Conservation (phyloP, 2,797 vertebrate genomes). For the Kryptopterus vitreolus region DNA sequence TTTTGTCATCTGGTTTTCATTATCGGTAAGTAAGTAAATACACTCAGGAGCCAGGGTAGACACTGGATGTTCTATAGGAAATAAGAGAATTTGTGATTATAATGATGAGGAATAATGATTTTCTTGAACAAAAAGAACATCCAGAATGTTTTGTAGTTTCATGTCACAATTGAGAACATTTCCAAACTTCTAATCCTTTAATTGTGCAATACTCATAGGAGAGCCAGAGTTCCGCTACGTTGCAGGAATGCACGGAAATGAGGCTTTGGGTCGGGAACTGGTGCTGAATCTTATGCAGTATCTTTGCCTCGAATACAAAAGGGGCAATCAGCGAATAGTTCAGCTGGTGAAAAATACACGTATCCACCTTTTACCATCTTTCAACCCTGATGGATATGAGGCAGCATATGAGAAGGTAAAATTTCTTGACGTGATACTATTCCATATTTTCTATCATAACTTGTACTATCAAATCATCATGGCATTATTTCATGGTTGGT, state of each 20-base stretch:
- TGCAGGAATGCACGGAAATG: constrained; percentile 96
- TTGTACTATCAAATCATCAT: background rate
- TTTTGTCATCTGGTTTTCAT: constrained; percentile 48
- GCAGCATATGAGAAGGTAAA: constrained; percentile 77
- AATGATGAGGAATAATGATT: too few species aligned
- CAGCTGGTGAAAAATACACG: constrained; percentile 84
- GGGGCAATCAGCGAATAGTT: constrained; percentile 78
- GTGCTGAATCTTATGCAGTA: constrained; percentile 94
- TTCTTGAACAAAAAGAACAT: constrained; percentile 11
- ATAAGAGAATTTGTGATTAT: too few species aligned
- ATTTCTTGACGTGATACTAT: background rate
- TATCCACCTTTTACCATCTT: constrained; percentile 94
- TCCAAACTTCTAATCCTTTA: background rate
- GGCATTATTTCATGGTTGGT: background rate
- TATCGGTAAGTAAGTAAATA: constrained; percentile 27
- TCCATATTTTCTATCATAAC: background rate
- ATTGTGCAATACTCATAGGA: constrained; percentile 75
- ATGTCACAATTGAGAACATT: background rate
- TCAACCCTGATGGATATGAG: constrained; percentile 96
- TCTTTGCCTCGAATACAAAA: constrained; percentile 85
- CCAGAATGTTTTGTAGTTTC: background rate
- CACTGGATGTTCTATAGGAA: background rate
- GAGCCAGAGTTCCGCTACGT: constrained; percentile 96
- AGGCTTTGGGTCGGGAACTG: constrained; percentile 90
- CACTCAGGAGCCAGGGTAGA: constrained; percentile 4